Evolutionary conservation across 2,888 invertebrate species (phyloP), one percentile per base, ranked within the genome.

Genomic region (Steinernema carpocapsae): DNA sequence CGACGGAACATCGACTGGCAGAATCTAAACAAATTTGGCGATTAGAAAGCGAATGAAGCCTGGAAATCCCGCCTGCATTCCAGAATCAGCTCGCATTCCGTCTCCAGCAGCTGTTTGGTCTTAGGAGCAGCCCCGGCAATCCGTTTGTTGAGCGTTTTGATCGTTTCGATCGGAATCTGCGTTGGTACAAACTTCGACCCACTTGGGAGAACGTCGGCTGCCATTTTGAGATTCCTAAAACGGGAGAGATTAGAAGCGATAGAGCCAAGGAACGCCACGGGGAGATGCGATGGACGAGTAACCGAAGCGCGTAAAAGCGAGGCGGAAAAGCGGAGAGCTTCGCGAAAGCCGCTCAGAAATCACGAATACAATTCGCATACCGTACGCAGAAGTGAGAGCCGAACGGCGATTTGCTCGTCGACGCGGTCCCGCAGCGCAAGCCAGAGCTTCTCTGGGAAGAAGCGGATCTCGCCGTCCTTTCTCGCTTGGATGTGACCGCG

Each of bases 31-130:
- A 3, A 29, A 45, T 24, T 12, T 0, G 2, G n/a, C 19, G 37
- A 72, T 29, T 32, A 22, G 14, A 17, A n/a, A 22, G 37, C 19
- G 37, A 24, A 17, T 42, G 17, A 37, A n/a, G 17, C 32, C 14
- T 26, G 24, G 14, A 22, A 46, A 22, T 71, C 72, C n/a, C 37
- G 83, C 82, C 79, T 76, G 79, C 82, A 82, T 70, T 82, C 82
- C 29, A 73, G 76, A 19, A 82, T 76, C 17, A 82, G 52, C 12
- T 79, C 79, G 42, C 78, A 80, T 70, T 82, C 82, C 46, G 77
- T 76, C 24, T 73, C 71, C 17, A 82, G 74, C 32, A 82, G 72
- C 42, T 77, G 71, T 48, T 79, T 79, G 29, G 64, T 64, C 32
- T 64, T 64, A 1, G 64, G 64, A 26, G 64, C 29, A 6, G 64